Conservation (phyloP, 2,113 vertebrate species). For the Aplodontia rufa region DNA sequence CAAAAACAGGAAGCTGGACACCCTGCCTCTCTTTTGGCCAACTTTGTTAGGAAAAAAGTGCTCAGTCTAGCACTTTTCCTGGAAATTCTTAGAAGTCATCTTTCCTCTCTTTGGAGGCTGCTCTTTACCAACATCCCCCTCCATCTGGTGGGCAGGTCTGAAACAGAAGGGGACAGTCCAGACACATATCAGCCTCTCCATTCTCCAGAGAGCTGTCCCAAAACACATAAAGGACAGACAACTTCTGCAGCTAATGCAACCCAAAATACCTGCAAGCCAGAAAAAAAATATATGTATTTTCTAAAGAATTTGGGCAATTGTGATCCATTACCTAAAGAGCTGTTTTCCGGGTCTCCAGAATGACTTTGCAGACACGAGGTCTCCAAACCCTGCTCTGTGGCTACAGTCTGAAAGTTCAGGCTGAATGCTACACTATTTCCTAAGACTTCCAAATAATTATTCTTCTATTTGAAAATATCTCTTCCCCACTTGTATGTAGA, state of each 20-base stretch:
- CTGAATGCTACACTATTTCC: too few relatives aligned
- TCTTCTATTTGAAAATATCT: not conserved
- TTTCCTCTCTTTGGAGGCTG: not conserved
- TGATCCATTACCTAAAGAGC: not conserved
- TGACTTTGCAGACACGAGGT: not conserved
- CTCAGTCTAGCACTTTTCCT: not conserved
- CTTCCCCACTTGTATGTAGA: not conserved
- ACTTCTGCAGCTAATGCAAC: not conserved
- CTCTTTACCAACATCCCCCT: not conserved
- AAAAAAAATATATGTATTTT: not conserved
- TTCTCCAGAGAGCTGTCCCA: not conserved
- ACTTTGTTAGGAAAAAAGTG: not conserved
- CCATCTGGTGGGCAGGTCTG: not conserved
- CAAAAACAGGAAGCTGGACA: not conserved
- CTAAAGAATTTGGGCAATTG: not conserved
- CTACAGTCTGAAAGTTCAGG: not conserved
- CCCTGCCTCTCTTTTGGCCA: not conserved
- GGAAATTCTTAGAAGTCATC: not conserved
- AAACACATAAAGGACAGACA: not conserved
- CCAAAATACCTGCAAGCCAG: not conserved
- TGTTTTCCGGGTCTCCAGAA: not conserved
- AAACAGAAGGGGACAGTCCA: fast-evolving
- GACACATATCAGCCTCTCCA: too few relatives aligned
- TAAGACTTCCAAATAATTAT: not conserved
- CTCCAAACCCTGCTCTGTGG: not conserved